phyloP scores from a whole-genome alignment of 2,113 vertebrate species.

The Glareola pratincola region DNA sequence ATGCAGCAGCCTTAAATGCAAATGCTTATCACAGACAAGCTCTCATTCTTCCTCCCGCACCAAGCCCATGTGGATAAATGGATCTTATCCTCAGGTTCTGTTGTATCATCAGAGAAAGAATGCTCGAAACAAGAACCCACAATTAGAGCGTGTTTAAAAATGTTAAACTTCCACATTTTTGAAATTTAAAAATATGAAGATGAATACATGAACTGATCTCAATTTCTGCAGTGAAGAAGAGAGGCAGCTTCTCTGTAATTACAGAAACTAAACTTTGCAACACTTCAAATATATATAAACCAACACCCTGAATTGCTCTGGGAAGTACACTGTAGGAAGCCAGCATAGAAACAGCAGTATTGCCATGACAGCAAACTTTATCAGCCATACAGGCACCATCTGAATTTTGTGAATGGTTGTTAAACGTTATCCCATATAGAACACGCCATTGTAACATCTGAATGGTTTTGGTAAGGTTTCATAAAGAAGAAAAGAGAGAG shows the following conservation, averaged over 20 bases:
- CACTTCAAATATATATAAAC: conserved; percentile 51
- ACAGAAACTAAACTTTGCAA: conserved; percentile 59
- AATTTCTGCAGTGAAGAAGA: conserved; percentile 17
- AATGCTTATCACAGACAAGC: not conserved
- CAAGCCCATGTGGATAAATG: not conserved
- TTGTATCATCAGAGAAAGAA: not conserved
- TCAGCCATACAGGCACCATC: not conserved
- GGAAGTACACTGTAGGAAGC: not conserved
- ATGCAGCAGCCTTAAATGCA: not conserved
- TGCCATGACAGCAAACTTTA: not conserved
- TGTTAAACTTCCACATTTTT: conserved; percentile 33
- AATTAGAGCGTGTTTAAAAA: conserved; percentile 45
- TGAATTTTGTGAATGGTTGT: not conserved
- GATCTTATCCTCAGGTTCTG: not conserved
- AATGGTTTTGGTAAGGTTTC: not conserved
- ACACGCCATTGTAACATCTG: not conserved
- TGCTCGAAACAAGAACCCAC: conserved; percentile 27
- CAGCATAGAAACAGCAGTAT: conserved; percentile 18
- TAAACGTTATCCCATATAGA: not conserved
- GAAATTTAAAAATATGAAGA: conserved; percentile 42
- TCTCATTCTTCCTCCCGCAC: not conserved
- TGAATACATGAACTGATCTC: conserved; percentile 31
- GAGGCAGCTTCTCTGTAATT: conserved; percentile 52
- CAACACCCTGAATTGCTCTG: conserved; percentile 3
- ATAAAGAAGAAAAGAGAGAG: not conserved